Conservation (phyloP, 2,113 vertebrate species). For the Brachyhypopomus gauderio region DNA sequence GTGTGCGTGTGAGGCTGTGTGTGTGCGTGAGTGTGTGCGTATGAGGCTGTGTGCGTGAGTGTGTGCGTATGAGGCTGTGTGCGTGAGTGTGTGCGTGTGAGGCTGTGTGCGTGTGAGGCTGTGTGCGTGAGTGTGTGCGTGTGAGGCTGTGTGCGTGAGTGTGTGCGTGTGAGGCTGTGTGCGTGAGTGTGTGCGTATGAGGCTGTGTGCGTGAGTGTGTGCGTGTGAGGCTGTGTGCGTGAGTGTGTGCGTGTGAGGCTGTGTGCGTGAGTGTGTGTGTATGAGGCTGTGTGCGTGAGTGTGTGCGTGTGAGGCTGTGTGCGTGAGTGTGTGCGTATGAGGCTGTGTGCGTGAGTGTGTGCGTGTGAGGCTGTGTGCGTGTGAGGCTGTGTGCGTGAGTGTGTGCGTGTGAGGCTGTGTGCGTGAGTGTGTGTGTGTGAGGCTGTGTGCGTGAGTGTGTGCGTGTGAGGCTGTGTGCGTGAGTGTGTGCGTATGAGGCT, state of each 20-base stretch:
- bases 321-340: conserved; percentile 16
- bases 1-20: neutral
- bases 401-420: neutral
- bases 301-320: conserved; percentile 16
- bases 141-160: conserved; percentile 29
- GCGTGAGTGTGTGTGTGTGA: no score
- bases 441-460: conserved; percentile 39
- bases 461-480: conserved; percentile 22
- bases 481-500: conserved; percentile 14
- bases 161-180: neutral
- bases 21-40: conserved; percentile 35
- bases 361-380: conserved; percentile 29
- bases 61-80: no score
- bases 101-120: conserved; percentile 40
- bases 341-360: conserved; percentile 41
- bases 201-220: conserved; percentile 34
- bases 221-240: conserved; percentile 22
- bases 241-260: neutral
- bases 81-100: no score
- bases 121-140: conserved; percentile 36
- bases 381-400: conserved; percentile 29
- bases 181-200: no score
- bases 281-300: no score
- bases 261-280: conserved; percentile 47
- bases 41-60: conserved; percentile 28